Base-by-base conservation (phyloP, 2,797 vertebrate species). In the Malurus leucopterus region DNA sequence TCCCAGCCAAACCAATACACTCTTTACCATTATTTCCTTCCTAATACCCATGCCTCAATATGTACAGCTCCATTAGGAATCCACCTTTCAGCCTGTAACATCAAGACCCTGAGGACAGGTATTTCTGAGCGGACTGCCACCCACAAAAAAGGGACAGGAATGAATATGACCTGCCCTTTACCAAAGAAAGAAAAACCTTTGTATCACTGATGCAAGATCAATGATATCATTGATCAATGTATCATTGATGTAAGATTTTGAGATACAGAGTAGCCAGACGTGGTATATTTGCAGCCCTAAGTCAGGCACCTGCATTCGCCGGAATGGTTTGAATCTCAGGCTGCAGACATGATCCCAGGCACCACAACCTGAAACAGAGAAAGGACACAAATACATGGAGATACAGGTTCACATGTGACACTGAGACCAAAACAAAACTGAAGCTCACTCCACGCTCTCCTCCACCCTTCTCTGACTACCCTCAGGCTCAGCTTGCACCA, bases 341-440 rank as follows among this genome's bases (percentile, higher is more conserved):
- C 96, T 97, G 94, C 97, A 97, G 90, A 99, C 96, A 11, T 98
- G 98, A 84, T 99, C 98, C 99, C 99, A 99, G 82, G 98, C 99
- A 86, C 99, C 99, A 95, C 99, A 97, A 96, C 98, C 99, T 99
- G 92, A 29, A 88, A 89, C 49, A 80, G 67, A 81, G 89, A 83
- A 89, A 74, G 27, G 8, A 76, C 54, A 82, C 13, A 53, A 30
- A 57, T 5, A 29, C n/a, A 23, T 4, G 12, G 34, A 87, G 74
- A n/a, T 7, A 55, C 8, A 75, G 6, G 9, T 13, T 69, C 62
- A 65, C 7, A 5, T 0, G 16, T 32, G 71, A 67, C 61, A 70
- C 2, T 30, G 62, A 75, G 40, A 73, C 36, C 27, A 62, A 58
- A 78, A 43, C 19, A 57, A 40, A 89, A 34, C 26, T 26, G n/a